These are phyloP conservation scores for Lagopus muta DNA, from an alignment of 2,113 vertebrate genomes.

Conservation along the genomic window DNA sequence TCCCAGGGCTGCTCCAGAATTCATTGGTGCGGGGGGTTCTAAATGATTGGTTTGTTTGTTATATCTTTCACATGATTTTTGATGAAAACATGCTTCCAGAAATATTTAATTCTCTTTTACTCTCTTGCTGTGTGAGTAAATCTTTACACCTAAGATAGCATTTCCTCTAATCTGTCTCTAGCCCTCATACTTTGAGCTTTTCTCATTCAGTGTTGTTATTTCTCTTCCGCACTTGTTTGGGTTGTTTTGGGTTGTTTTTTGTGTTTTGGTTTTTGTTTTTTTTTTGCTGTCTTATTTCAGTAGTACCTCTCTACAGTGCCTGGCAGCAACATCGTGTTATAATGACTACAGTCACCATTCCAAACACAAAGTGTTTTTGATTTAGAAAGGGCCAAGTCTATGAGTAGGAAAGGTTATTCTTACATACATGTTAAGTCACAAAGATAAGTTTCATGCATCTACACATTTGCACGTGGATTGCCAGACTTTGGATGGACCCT, in stretches of 20 bases:
- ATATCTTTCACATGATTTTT: background rate
- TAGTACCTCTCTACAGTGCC: background rate
- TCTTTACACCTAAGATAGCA: background rate
- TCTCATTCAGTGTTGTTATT: background rate
- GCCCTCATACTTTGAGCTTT: background rate
- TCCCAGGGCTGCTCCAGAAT: background rate
- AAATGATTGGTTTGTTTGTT: background rate
- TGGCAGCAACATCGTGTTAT: background rate
- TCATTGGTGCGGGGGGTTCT: background rate
- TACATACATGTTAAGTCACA: background rate
- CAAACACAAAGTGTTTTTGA: background rate
- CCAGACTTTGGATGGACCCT: background rate
- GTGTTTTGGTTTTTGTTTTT: background rate
- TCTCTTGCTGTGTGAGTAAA: background rate
- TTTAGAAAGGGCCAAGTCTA: background rate
- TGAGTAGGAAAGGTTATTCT: background rate
- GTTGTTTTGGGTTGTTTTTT: too few relatives aligned
- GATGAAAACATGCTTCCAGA: background rate
- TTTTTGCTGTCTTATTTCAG: background rate
- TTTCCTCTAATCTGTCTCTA: conserved; percentile 6
- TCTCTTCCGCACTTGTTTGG: background rate
- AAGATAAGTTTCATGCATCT: background rate
- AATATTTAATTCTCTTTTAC: background rate
- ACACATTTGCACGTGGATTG: background rate
- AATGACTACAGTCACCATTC: background rate